Evolutionary conservation across 2,113 vertebrate species (phyloP).

Genomic region (Chaetops frenatus): DNA sequence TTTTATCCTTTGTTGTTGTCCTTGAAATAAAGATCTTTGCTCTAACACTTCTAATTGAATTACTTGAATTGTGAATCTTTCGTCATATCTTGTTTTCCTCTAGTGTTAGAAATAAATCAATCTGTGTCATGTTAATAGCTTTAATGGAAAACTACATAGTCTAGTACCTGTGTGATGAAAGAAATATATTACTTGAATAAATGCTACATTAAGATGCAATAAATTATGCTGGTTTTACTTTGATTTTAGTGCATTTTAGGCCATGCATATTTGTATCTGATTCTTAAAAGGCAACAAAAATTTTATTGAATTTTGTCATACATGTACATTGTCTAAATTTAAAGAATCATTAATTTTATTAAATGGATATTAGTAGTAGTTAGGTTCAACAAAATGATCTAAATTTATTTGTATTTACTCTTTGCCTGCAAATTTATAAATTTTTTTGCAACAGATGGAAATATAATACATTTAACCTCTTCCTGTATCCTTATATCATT

Average conservation of each 20-base stretch:
- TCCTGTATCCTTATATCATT: neutral
- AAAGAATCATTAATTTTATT: neutral
- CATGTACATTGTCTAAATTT: neutral
- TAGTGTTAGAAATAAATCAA: neutral
- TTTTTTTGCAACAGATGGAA: neutral
- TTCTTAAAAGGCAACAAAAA: neutral
- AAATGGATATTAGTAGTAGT: neutral
- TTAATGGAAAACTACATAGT: neutral
- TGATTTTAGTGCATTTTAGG: neutral
- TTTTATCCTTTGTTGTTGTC: neutral
- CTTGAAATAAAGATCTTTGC: neutral
- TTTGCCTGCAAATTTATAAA: neutral
- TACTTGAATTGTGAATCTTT: neutral
- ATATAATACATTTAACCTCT: neutral
- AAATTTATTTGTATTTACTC: neutral
- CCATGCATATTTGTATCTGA: neutral
- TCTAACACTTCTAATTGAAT: neutral
- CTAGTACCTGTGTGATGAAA: neutral
- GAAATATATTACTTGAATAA: neutral
- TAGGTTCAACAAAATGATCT: neutral
- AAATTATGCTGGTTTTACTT: neutral
- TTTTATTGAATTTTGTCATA: neutral
- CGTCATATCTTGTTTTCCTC: neutral
- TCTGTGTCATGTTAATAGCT: neutral
- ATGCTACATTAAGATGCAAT: neutral